A percentile compares a stretch with the other conserved stretches of the same genome.
Conservation (phyloP, 2,888 invertebrate species). For the Epirrhoe tristata region DNA sequence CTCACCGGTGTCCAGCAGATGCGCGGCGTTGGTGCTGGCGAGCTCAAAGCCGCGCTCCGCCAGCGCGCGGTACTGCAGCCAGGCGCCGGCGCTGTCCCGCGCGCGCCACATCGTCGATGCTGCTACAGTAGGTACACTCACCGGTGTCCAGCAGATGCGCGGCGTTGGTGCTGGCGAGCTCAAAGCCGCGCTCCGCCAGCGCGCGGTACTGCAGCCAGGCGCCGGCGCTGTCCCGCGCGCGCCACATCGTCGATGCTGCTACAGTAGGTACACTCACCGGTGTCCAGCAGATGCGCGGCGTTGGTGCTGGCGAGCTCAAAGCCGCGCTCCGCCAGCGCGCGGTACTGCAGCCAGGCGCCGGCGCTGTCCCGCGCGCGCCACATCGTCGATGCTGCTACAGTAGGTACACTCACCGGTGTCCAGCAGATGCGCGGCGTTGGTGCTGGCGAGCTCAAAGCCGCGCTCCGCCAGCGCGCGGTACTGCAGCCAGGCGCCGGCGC, state of each 20-base stretch:
- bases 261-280: slow-evolving; percentile 33
- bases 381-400: no score
- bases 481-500: slow-evolving; percentile 94
- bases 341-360: slow-evolving; percentile 95
- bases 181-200: slow-evolving; percentile 97
- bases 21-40: slow-evolving; percentile 98
- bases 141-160: slow-evolving; percentile 92
- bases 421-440: slow-evolving; percentile 97
- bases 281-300: slow-evolving; percentile 94
- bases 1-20: slow-evolving; percentile 87
- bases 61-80: slow-evolving; percentile 95
- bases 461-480: slow-evolving; percentile 97
- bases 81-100: slow-evolving; percentile 91
- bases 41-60: slow-evolving; percentile 98
- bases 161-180: slow-evolving; percentile 98
- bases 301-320: slow-evolving; percentile 99
- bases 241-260: no score
- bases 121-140: no score
- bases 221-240: slow-evolving; percentile 91
- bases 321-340: slow-evolving; percentile 96
- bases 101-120: slow-evolving; percentile 94
- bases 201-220: slow-evolving; percentile 96
- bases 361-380: slow-evolving; percentile 93
- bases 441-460: slow-evolving; percentile 98
- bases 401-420: slow-evolving; percentile 65